These are phyloP conservation scores for Chaetodon trifasciatus DNA, from an alignment of 2,797 vertebrate species.

Conservation along the genomic window DNA sequence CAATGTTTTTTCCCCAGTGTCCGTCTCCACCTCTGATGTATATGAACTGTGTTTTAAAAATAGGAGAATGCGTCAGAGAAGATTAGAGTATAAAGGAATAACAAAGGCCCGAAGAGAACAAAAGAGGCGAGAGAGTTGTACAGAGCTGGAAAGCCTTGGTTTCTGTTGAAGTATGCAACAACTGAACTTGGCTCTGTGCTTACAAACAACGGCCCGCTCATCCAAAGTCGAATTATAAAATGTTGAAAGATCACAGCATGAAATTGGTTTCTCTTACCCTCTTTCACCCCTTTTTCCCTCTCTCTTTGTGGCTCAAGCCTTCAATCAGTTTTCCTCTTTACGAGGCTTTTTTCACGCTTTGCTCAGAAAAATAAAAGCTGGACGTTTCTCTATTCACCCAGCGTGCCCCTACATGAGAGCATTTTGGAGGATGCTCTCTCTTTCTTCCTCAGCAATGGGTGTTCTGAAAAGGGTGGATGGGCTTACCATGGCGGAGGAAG, in stretches of 20 bases:
- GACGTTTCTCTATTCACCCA: constrained; percentile 36
- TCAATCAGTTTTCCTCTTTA: constrained; percentile 53
- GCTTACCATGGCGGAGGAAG: constrained; percentile 15
- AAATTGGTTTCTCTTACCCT: constrained; percentile 77
- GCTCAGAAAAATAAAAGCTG: constrained; percentile 43
- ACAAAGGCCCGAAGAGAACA: constrained; percentile 33
- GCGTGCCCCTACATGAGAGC: constrained; percentile 17
- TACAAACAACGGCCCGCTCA: constrained; percentile 58
- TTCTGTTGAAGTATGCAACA: constrained; percentile 43
- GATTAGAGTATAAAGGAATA: not conserved
- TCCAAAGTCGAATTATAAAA: constrained; percentile 71
- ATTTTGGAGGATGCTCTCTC: constrained; percentile 23
- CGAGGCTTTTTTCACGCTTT: constrained; percentile 34
- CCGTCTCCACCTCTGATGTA: constrained; percentile 8
- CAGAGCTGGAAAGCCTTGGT: constrained; percentile 32
- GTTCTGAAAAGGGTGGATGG: constrained; percentile 31
- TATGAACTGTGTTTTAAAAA: constrained; percentile 4
- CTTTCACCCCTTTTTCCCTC: constrained; percentile 30
- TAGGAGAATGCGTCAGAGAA: constrained; percentile 8
- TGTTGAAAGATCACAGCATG: constrained; percentile 72
- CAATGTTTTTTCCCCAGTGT: not conserved
- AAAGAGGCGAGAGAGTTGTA: constrained; percentile 17
- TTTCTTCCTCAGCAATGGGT: constrained; percentile 6
- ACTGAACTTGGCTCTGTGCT: constrained; percentile 46
- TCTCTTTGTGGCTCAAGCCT: constrained; percentile 51